Percentiles rank a stretch among this genome's conserved stretches.
These are phyloP conservation scores for Eupithecia dodoneata DNA, from an alignment of 2,888 invertebrate genomes.

Conservation along the genomic window DNA sequence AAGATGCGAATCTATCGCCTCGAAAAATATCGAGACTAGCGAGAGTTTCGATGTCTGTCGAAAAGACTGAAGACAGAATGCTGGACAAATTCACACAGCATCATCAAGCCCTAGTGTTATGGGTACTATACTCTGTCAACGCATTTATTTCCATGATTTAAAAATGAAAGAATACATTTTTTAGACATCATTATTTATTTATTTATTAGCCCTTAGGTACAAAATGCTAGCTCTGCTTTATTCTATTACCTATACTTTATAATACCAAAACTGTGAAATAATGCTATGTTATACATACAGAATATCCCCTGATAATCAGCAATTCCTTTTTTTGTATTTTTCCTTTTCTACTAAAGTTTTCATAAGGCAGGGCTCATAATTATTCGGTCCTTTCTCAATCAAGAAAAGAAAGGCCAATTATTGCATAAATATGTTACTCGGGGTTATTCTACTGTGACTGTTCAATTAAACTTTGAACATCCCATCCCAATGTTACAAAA, in stretches of 20 bases:
- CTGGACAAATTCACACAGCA: too few relatives aligned
- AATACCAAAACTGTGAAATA: background rate
- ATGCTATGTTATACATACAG: background rate
- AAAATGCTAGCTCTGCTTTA: too few relatives aligned
- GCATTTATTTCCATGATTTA: too few relatives aligned
- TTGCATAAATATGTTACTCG: background rate
- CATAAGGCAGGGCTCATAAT: background rate
- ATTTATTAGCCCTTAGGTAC: background rate
- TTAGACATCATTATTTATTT: too few relatives aligned
- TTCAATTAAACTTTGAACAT: background rate
- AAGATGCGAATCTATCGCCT: too few relatives aligned
- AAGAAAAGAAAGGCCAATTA: background rate
- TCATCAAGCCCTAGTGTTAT: too few relatives aligned
- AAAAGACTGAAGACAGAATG: too few relatives aligned
- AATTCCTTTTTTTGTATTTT: background rate
- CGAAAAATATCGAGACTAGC: too few relatives aligned
- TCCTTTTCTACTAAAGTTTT: background rate
- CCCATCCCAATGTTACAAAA: background rate
- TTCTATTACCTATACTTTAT: background rate
- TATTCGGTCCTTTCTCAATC: background rate
- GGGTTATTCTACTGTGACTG: background rate
- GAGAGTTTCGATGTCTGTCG: too few relatives aligned
- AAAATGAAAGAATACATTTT: too few relatives aligned
- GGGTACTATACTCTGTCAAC: too few relatives aligned
- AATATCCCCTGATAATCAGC: background rate